These are phyloP conservation scores for Mesochorus sp. DNA, from an alignment of 2,888 invertebrate species.

Conservation along the genomic window DNA sequence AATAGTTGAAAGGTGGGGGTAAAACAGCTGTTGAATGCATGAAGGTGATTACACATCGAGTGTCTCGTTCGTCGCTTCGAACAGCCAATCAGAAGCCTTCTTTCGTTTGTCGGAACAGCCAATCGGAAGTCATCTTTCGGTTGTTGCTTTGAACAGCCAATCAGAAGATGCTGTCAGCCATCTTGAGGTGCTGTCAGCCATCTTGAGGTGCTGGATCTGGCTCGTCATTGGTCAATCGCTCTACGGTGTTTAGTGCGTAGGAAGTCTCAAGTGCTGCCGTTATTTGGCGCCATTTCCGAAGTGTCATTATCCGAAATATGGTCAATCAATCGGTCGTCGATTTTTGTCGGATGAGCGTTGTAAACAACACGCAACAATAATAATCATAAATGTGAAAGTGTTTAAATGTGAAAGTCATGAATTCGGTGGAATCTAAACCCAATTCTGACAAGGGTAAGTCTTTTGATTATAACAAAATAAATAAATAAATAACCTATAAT, in stretches of 20 bases:
- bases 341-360: not conserved
- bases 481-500: not conserved
- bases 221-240: too few relatives aligned
- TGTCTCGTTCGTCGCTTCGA: too few relatives aligned
- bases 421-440: conserved; percentile 5
- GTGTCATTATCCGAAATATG: not conserved
- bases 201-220: too few relatives aligned
- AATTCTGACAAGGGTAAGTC: conserved; percentile 33
- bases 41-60: too few relatives aligned
- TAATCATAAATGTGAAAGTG: conserved; percentile 2
- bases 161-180: too few relatives aligned
- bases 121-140: too few relatives aligned
- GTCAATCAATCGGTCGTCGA: not conserved
- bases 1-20: not conserved
- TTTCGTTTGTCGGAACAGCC: too few relatives aligned
- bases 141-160: too few relatives aligned
- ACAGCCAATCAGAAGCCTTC: too few relatives aligned
- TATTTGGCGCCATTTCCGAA: conserved; percentile 57
- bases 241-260: too few relatives aligned
- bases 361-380: not conserved
- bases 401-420: conserved; percentile 24
- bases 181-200: too few relatives aligned
- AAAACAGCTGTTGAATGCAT: not conserved
- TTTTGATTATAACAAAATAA: not conserved
- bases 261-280: not conserved